Percentiles rank a stretch among this genome's conserved stretches.
Evolutionary conservation across 2,113 vertebrate genomes (phyloP).

Genomic region (Chauna torquata): DNA sequence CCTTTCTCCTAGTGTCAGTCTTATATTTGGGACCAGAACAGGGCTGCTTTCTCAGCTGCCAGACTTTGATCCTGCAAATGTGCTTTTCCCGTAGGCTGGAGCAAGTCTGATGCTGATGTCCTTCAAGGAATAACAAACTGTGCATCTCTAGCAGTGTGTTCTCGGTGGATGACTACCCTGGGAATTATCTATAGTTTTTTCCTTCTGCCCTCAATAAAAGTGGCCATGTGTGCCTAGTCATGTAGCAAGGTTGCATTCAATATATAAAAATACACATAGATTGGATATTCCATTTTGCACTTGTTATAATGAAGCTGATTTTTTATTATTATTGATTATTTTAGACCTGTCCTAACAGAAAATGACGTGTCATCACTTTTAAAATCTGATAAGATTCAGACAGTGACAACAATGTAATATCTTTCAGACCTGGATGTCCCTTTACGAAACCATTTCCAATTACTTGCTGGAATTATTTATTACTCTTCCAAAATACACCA

Average conservation of each 20-base stretch:
- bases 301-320: background rate
- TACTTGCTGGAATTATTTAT: conserved; percentile 1
- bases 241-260: conserved; percentile 32
- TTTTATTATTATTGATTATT: background rate
- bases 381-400: background rate
- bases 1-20: background rate
- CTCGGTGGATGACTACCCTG: conserved; percentile 14
- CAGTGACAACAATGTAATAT: background rate
- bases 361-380: background rate
- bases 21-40: background rate
- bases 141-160: conserved; percentile 6
- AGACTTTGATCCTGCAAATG: background rate
- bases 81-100: conserved; percentile 8
- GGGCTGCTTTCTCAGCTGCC: background rate
- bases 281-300: background rate
- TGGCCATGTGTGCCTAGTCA: background rate
- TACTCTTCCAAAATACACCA: background rate
- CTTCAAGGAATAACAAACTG: conserved; percentile 52
- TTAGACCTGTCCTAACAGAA: background rate
- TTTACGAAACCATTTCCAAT: background rate
- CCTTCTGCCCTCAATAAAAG: background rate
- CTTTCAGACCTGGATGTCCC: background rate
- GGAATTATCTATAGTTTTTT: background rate
- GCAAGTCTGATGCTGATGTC: conserved; percentile 6
- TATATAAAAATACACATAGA: conserved; percentile 4